Conservation (phyloP, 2,888 invertebrate species). For the Mythimna pallens region DNA sequence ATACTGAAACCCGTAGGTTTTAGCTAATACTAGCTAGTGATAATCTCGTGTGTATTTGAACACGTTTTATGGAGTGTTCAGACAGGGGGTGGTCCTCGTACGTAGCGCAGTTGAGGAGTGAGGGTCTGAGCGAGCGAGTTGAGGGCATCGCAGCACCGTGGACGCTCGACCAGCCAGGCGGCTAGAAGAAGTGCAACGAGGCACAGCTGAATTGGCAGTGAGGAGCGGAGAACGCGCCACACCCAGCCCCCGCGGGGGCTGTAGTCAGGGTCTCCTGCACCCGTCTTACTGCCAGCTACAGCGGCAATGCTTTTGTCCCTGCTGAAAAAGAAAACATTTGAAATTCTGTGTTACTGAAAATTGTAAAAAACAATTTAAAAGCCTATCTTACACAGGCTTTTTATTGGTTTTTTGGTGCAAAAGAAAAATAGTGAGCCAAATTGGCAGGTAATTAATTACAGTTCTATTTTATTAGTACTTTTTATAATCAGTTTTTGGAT, state of each 20-base stretch:
- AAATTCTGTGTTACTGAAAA: background rate
- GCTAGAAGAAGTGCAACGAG: conserved; percentile 94
- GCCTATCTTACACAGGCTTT: too few relatives aligned
- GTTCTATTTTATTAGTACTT: background rate
- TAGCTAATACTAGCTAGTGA: conserved; percentile 57
- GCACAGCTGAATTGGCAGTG: conserved; percentile 94
- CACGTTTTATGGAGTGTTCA: conserved; percentile 81
- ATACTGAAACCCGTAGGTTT: conserved; percentile 53
- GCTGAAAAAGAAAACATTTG: conserved; percentile 53
- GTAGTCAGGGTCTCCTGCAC: conserved; percentile 90
- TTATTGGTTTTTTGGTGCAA: background rate
- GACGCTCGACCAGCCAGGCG: conserved; percentile 94
- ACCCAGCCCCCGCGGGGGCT: conserved; percentile 91
- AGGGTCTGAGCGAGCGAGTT: conserved; percentile 94
- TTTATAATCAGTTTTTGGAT: too few relatives aligned
- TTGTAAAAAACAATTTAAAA: too few relatives aligned
- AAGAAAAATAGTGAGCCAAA: too few relatives aligned
- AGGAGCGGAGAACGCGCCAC: conserved; percentile 94
- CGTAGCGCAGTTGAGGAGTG: conserved; percentile 95
- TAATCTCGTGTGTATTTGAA: conserved; percentile 62
- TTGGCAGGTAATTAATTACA: background rate
- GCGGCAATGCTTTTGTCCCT: conserved; percentile 75
- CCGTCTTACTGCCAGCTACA: conserved; percentile 87
- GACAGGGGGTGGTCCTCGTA: conserved; percentile 95
- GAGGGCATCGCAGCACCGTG: conserved; percentile 94